Conservation (phyloP, 1,140 invertebrate species). For the Sarcophaga peregrina region DNA sequence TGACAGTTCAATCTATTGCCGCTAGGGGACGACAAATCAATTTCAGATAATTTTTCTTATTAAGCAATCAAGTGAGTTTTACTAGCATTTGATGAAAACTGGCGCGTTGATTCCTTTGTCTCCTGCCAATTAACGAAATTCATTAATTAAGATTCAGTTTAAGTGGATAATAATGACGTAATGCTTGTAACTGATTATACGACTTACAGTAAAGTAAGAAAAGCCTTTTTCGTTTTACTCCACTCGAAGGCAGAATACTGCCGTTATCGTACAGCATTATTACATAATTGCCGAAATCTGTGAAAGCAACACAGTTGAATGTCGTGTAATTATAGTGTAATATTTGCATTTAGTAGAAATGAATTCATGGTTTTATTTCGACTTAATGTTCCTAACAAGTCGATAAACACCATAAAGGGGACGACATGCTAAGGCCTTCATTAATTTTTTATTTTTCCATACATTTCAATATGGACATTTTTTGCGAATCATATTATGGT, state of each 20-base stretch:
- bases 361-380: too few species aligned
- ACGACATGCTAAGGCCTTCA: too few species aligned
- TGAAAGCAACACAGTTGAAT: too few species aligned
- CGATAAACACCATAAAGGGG: too few species aligned
- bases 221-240: background rate
- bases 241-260: background rate
- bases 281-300: background rate
- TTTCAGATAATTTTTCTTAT: background rate
- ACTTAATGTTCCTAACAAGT: too few species aligned
- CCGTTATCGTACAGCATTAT: background rate
- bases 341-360: too few species aligned
- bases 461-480: too few species aligned
- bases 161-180: background rate
- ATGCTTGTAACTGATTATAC: background rate
- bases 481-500: too few species aligned
- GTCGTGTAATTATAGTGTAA: too few species aligned
- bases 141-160: background rate
- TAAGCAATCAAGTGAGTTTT: background rate
- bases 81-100: background rate
- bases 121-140: background rate
- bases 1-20: background rate
- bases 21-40: background rate
- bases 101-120: background rate
- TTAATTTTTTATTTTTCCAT: too few species aligned
- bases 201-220: background rate